Conservation (phyloP, 2,113 vertebrate species). For the Addax nasomaculatus region DNA sequence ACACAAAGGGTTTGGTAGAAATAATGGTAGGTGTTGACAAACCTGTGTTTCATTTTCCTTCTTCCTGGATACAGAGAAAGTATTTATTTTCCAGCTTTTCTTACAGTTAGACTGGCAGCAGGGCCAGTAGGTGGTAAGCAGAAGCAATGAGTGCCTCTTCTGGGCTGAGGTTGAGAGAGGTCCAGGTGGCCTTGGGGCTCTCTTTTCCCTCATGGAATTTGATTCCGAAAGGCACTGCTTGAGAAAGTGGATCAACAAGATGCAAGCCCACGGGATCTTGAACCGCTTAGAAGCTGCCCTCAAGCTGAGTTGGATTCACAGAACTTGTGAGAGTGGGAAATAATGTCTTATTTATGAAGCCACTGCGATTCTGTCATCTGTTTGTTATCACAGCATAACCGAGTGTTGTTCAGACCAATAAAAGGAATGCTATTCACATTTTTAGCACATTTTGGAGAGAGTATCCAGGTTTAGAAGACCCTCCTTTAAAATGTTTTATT, state of each 20-base stretch:
- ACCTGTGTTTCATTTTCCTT: not conserved
- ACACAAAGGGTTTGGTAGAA: not conserved
- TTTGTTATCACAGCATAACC: not conserved
- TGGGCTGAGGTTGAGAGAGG: not conserved
- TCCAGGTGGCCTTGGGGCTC: not conserved
- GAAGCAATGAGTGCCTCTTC: not conserved
- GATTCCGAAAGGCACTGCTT: not conserved
- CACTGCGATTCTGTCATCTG: not conserved
- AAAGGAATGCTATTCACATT: not conserved
- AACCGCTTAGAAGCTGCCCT: not conserved
- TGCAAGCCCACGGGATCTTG: not conserved
- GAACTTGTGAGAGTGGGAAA: not conserved
- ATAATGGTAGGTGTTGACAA: not conserved
- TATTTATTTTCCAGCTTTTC: not conserved
- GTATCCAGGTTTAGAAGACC: not conserved
- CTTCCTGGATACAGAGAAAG: not conserved
- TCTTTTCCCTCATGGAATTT: not conserved
- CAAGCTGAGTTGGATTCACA: not conserved
- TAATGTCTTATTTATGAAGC: not conserved
- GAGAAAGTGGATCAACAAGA: not conserved
- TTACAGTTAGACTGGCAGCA: not conserved
- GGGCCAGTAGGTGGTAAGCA: not conserved
- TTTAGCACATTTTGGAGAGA: not conserved
- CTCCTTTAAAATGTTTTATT: not conserved
- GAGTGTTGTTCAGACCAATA: not conserved